phyloP scores from a whole-genome alignment of 2,797 vertebrate species.

The Macropodus opercularis region DNA sequence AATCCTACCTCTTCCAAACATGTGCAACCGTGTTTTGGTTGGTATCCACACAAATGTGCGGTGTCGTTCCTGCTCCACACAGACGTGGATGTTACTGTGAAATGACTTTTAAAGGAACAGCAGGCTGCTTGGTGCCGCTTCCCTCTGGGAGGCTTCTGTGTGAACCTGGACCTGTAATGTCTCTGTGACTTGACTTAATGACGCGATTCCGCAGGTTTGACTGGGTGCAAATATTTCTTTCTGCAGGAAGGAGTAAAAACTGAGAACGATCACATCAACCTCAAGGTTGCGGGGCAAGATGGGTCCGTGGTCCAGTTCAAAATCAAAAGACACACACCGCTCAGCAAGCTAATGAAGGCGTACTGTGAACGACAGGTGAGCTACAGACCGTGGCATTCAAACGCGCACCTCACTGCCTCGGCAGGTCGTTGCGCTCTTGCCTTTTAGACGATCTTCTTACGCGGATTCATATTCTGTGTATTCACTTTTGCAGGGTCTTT shows the following conservation, averaged over 20 bases:
- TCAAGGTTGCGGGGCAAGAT: slow-evolving; percentile 93
- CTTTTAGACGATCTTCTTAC: not conserved
- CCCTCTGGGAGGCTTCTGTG: not conserved
- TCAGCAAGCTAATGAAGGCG: slow-evolving; percentile 96
- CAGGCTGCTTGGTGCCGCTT: not conserved
- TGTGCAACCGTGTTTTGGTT: not conserved
- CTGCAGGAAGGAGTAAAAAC: slow-evolving; percentile 91
- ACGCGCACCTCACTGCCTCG: no score
- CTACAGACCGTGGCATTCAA: not conserved
- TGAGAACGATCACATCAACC: slow-evolving; percentile 93
- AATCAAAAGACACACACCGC: slow-evolving; percentile 93
- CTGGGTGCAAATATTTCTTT: slow-evolving; percentile 5
- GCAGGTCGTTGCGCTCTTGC: not conserved
- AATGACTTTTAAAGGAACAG: not conserved
- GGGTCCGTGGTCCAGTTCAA: slow-evolving; percentile 95
- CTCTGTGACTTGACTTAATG: not conserved
- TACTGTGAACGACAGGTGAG: slow-evolving; percentile 94
- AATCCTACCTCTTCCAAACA: not conserved
- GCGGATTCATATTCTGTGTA: slow-evolving; percentile 1
- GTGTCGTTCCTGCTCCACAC: not conserved
- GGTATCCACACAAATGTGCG: not conserved
- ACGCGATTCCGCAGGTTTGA: not conserved
- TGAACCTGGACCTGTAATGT: not conserved
- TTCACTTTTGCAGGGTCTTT: slow-evolving; percentile 85
- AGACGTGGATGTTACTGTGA: not conserved